These are phyloP conservation scores for Syncerus caffer DNA, from an alignment of 2,797 vertebrate species.

Conservation along the genomic window DNA sequence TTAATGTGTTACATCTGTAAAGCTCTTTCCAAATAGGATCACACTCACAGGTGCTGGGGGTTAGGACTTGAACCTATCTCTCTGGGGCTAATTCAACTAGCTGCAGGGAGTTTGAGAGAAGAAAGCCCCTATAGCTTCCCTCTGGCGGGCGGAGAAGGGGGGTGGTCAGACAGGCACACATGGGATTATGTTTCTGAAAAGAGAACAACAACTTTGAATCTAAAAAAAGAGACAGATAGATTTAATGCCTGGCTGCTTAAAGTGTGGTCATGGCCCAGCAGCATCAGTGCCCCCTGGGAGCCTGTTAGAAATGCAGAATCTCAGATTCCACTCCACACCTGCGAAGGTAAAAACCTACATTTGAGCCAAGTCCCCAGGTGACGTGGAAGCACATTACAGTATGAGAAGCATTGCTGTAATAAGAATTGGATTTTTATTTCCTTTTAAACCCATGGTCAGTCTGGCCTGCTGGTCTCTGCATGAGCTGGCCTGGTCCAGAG, in stretches of 20 bases:
- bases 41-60: neutral
- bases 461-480: neutral
- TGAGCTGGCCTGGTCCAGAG: neutral
- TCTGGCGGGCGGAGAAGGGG: neutral
- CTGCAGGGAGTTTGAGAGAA: neutral
- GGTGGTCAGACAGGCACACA: neutral
- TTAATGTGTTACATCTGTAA: neutral
- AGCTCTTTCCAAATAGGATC: neutral
- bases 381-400: neutral
- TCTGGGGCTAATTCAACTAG: neutral
- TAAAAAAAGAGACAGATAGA: neutral
- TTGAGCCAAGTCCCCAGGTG: neutral
- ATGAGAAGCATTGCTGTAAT: neutral
- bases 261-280: neutral
- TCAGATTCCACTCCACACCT: neutral
- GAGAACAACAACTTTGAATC: neutral
- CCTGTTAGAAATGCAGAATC: neutral
- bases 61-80: neutral
- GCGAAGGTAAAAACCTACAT: neutral
- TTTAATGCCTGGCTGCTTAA: neutral
- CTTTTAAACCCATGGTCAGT: neutral
- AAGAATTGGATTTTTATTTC: neutral
- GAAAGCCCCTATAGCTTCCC: neutral
- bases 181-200: neutral
- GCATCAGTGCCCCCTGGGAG: neutral